These are phyloP conservation scores for Tridacna gigas DNA, from an alignment of 2,888 invertebrate species.

Conservation along the genomic window DNA sequence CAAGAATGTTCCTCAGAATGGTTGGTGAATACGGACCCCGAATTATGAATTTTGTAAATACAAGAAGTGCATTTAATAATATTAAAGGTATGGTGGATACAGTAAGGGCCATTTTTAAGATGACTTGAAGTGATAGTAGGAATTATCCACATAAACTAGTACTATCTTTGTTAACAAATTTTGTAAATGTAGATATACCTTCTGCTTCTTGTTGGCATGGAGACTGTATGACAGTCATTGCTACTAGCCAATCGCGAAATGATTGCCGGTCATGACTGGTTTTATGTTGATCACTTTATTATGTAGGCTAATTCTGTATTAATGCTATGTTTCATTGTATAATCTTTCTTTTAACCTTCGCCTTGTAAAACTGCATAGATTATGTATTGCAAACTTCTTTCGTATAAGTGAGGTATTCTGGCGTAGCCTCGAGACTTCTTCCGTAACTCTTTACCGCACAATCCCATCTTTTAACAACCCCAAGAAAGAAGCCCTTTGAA, in stretches of 20 bases:
- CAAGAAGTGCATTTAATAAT: not conserved
- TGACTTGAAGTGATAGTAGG: not conserved
- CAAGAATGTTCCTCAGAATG: no score
- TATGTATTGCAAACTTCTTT: no score
- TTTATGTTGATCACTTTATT: not conserved
- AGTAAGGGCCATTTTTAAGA: not conserved
- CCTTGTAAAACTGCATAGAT: not conserved
- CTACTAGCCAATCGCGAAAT: conserved; percentile 35
- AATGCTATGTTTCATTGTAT: not conserved
- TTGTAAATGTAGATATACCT: conserved; percentile 54
- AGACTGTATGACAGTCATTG: conserved; percentile 69
- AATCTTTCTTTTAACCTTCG: not conserved
- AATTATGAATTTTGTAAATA: no score
- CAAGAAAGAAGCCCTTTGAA: no score
- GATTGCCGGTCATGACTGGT: conserved; percentile 10
- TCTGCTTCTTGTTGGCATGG: conserved; percentile 54
- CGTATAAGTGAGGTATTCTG: no score
- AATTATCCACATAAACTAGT: conserved; percentile 7
- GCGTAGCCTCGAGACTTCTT: no score
- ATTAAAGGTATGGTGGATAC: not conserved
- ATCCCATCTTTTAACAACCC: no score
- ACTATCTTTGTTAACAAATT: conserved; percentile 15
- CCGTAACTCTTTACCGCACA: no score
- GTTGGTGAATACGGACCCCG: no score
- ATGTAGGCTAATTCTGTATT: conserved; percentile 8